phyloP scores from a whole-genome alignment of 2,113 vertebrate species.

The Miniopterus natalensis region DNA sequence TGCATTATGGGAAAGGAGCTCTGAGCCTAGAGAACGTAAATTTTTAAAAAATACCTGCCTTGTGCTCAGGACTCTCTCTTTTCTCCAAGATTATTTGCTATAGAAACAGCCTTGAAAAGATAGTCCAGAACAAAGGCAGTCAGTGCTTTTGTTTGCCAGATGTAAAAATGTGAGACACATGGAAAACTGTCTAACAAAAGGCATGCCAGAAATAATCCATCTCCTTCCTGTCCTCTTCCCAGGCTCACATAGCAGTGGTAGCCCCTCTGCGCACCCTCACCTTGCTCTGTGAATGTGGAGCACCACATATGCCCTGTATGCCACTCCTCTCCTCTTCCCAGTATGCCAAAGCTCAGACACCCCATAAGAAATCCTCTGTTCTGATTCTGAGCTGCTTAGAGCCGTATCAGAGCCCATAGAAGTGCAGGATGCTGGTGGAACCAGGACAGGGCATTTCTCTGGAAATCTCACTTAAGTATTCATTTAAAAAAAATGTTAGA shows the following conservation, averaged over 20 bases:
- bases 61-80: not conserved
- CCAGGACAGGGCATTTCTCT: not conserved
- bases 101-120: slow-evolving; percentile 29
- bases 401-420: not conserved
- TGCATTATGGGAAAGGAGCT: not conserved
- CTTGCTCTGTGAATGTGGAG: not conserved
- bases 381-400: not conserved
- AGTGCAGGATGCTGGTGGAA: not conserved
- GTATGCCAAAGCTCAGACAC: not conserved
- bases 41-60: not conserved
- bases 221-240: not conserved
- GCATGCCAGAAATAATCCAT: not conserved
- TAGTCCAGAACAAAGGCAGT: not conserved
- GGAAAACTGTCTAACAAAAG: not conserved
- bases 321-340: not conserved
- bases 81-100: not conserved
- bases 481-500: not conserved
- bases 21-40: not conserved
- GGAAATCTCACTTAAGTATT: not conserved
- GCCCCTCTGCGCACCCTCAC: not conserved
- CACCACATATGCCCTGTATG: fast-evolving
- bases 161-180: not conserved
- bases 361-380: not conserved
- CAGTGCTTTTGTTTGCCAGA: not conserved
- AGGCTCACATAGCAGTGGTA: not conserved